Evolutionary conservation across 2,113 vertebrate genomes (phyloP), one percentile per base, ranked within the genome.

Genomic region (Cathartes aura): DNA sequence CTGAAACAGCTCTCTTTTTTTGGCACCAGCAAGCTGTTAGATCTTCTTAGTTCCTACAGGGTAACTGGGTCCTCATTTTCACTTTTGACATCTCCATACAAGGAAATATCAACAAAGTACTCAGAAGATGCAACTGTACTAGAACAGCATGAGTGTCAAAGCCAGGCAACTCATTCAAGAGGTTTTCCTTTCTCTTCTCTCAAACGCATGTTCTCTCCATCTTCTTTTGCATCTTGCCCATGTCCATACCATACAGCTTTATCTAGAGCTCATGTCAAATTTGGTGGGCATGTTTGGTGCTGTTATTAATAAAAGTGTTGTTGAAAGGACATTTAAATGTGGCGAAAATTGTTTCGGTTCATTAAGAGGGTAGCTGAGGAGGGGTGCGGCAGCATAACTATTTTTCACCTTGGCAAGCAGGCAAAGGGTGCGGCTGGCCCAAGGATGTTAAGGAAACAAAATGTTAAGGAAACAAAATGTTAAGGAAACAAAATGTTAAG

Each of bases 131-230:
- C 53, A 59, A 59, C 30, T 45, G 20, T 42, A 64, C n/a, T n/a
- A 40, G 17, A 82, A 74, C 12, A 94, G 15, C 18, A 23, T 8
- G 4, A 79, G 34, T 29, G 66, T 42, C 36, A 66, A 26, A 26
- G 45, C 17, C 34, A 79, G 40, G 30, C 34, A 94, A 70, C 11
- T 71, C 55, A 43, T 29, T 79, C 50, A 9, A 36, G 34, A 73
- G 24, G 11, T n/a, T 53, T 45, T 62, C 15, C 10, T 52, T 15
- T 56, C 58, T n/a, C 8, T 80, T 48, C n/a, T 53, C 34, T 75
- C 8, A 38, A 1, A 11, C 0, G 0, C 16, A 12, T 17, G 29
- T 43, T n/a, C 19, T 30, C 34, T 38, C 6, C 19, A 20, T 8
- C 52, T 68, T 38, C 50, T 29, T 56, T 24, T 45, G 21, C 73